Evolutionary conservation across 1,140 invertebrate genomes (phyloP).

Genomic region (Drosophila repleta): DNA sequence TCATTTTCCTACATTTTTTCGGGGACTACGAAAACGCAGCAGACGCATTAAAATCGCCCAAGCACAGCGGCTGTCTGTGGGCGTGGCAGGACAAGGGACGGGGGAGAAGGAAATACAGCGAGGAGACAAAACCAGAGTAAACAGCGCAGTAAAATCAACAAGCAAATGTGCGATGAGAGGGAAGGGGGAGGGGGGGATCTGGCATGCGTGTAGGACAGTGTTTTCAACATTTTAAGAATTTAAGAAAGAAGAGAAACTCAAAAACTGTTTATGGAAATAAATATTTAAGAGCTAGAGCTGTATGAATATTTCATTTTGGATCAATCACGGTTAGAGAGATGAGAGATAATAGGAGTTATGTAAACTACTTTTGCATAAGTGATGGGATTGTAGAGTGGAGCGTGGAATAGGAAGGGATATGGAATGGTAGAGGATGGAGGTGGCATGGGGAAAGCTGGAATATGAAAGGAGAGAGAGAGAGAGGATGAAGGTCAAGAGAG

Average conservation of each 20-base stretch:
- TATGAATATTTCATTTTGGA: too few species aligned
- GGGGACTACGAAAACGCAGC: conserved; percentile 35
- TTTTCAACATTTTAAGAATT: background rate
- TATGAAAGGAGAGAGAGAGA: background rate
- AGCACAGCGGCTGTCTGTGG: conserved; percentile 16
- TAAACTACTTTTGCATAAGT: too few species aligned
- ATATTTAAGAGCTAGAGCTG: too few species aligned
- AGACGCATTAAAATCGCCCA: conserved; percentile 44
- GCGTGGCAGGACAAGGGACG: background rate
- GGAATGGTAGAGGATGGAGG: background rate
- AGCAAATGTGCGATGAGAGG: conserved; percentile 2
- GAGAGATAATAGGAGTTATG: too few species aligned
- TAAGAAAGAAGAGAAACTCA: too few species aligned
- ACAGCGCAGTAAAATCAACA: conserved; percentile 53
- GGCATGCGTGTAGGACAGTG: background rate
- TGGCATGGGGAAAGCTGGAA: background rate
- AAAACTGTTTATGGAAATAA: too few species aligned
- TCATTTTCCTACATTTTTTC: conserved; percentile 3
- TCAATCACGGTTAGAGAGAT: too few species aligned
- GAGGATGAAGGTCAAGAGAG: too few species aligned
- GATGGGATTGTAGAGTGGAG: background rate
- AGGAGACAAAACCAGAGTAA: conserved; percentile 34
- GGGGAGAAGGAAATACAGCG: background rate
- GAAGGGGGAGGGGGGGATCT: background rate
- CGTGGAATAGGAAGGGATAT: too few species aligned